Conservation (phyloP, 2,888 invertebrate genomes). For the Drosophila neotestacea region DNA sequence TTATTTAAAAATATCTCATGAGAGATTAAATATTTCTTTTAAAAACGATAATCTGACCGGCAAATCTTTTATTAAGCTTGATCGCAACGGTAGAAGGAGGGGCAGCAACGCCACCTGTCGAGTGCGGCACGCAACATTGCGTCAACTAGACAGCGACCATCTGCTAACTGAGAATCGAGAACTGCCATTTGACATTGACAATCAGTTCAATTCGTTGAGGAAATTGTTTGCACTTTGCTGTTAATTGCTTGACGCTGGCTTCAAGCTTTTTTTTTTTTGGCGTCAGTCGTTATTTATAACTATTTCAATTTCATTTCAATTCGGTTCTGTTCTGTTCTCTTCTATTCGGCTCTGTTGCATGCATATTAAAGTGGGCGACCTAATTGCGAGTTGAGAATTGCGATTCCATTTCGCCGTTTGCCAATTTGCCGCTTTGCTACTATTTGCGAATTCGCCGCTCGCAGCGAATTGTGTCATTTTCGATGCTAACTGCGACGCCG, state of each 20-base stretch:
- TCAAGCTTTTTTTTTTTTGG: slow-evolving; percentile 29
- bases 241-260: slow-evolving; percentile 57
- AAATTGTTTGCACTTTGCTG: slow-evolving; percentile 68
- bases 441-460: slow-evolving; percentile 30
- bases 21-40: not conserved
- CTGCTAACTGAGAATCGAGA: slow-evolving; percentile 14
- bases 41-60: not conserved
- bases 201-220: slow-evolving; percentile 65
- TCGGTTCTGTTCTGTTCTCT: slow-evolving; percentile 15
- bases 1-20: not conserved
- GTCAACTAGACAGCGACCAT: slow-evolving; percentile 5
- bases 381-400: slow-evolving; percentile 69
- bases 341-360: slow-evolving; percentile 31
- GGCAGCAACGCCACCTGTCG: slow-evolving; percentile 24
- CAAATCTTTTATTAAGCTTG: not conserved
- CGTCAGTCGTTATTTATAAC: slow-evolving; percentile 67
- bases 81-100: not conserved
- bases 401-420: slow-evolving; percentile 26
- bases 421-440: slow-evolving; percentile 23
- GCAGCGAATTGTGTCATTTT: slow-evolving; percentile 65
- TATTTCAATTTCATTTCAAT: slow-evolving; percentile 54
- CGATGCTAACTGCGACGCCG: slow-evolving; percentile 31
- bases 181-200: slow-evolving; percentile 65
- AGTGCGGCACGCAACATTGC: slow-evolving; percentile 12
- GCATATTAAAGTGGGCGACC: slow-evolving; percentile 73